phyloP scores from a whole-genome alignment of 2,113 vertebrate genomes.

The Ophthalmolycus amberensis region DNA sequence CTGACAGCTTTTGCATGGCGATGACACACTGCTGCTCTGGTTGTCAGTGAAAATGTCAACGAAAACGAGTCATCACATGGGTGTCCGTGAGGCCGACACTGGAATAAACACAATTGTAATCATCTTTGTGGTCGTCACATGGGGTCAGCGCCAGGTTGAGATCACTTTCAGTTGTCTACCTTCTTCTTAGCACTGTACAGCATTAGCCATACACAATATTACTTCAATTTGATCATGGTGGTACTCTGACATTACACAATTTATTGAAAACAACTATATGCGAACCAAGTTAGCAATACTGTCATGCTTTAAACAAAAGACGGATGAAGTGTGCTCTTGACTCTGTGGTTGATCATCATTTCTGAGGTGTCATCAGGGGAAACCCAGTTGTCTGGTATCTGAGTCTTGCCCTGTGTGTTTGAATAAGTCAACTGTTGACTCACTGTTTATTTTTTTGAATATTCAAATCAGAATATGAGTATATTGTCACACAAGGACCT shows the following conservation, averaged over 20 bases:
- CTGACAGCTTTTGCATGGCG: conserved; percentile 56
- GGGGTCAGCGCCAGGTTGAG: background rate
- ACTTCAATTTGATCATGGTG: background rate
- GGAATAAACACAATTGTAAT: background rate
- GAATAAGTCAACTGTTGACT: conserved; percentile 35
- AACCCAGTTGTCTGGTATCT: conserved; percentile 55
- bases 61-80: background rate
- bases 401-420: conserved; percentile 21
- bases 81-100: background rate
- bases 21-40: conserved; percentile 37
- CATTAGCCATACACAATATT: background rate
- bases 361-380: conserved; percentile 69
- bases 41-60: conserved; percentile 27
- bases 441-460: conserved; percentile 30
- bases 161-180: background rate
- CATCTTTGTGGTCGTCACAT: background rate
- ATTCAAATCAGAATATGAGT: conserved; percentile 46
- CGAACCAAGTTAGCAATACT: no score
- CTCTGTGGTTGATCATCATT: conserved; percentile 12
- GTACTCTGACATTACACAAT: background rate
- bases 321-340: conserved; percentile 24
- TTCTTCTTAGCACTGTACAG: background rate
- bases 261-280: background rate
- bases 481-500: conserved; percentile 15
- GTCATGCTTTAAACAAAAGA: conserved; percentile 16